Evolutionary conservation across 2,888 invertebrate species (phyloP), one percentile per base, ranked within the genome.

Genomic region (Oscheius myriophilus): DNA sequence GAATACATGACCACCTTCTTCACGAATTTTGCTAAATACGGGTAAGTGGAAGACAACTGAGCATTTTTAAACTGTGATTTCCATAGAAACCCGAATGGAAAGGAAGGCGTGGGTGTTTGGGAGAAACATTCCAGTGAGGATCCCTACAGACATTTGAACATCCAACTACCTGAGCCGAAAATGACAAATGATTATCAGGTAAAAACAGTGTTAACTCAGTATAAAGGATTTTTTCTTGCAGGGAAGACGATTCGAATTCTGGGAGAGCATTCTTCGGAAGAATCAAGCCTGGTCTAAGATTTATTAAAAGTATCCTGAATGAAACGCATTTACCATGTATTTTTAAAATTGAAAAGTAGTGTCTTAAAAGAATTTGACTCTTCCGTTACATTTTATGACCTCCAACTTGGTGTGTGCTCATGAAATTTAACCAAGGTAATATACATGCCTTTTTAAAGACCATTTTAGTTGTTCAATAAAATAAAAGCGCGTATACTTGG

Each of bases 11-110:
- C 81, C 4, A 69, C 63, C 3, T 82, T 68, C 52, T 78, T 77
- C 57, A 77, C 79, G 1, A 82, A 80, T 62, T 82, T 82, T 21
- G 75, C 78, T 14, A 82, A 82, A 72, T 80, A 69, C 57, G 78
- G 81, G 76, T 78, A 43, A 18, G 65, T 25, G n/a, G 26, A 45
- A 25, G 3, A 14, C 53, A 21, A 16, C 25, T 41, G 7, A 23
- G 12, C 16, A 16, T 4, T 23, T 23, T 23, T 23, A 25, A 45
- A 14, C 2, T 18, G 25, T 45, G 23, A 33, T 6, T 33, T 33
- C 3, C 3, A 33, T 39, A 61, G 61, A 33, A 61, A 61, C 49
- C 61, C 61, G 2, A 61, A 61, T 16, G 61, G 61, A 25, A 61
- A 61, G 21, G 49, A 49, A 18, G 46, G 0, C n/a, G 18, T 26